Conservation (phyloP, 2,113 vertebrate species). For the Cyprinodon variegatus region DNA sequence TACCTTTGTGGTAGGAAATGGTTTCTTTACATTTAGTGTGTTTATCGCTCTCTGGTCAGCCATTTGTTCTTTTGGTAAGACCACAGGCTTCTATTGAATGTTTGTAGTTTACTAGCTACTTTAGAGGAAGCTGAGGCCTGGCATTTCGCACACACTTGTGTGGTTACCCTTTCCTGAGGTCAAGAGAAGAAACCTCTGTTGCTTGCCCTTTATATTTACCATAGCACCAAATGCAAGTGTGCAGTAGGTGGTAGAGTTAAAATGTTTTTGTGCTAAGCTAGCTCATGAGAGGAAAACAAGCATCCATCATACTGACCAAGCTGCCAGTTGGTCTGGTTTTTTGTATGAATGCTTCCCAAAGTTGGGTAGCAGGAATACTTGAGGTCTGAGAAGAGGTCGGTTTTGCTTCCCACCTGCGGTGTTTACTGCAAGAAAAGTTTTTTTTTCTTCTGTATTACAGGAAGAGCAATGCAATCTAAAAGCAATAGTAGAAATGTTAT, state of each 20-base stretch:
- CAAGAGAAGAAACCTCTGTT: constrained; percentile 49
- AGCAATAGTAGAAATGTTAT: background rate
- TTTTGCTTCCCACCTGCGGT: constrained; percentile 15
- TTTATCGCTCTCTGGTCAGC: constrained; percentile 3
- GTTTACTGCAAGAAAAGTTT: constrained; percentile 48
- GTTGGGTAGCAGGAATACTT: constrained; percentile 32
- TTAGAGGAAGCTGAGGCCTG: constrained; percentile 31
- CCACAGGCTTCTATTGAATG: constrained; percentile 6
- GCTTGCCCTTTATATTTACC: constrained; percentile 45
- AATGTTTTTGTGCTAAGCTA: constrained; percentile 33
- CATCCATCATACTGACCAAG: constrained; percentile 39
- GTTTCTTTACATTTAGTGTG: constrained; percentile 3
- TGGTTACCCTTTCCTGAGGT: constrained; percentile 43
- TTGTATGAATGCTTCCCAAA: constrained; percentile 42
- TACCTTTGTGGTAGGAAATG: background rate
- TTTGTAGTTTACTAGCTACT: constrained; percentile 18
- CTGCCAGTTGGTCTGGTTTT: constrained; percentile 34
- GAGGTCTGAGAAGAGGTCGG: constrained; percentile 37
- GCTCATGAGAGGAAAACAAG: constrained; percentile 39
- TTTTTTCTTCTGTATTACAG: constrained; percentile 25
- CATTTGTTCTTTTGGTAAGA: constrained; percentile 25
- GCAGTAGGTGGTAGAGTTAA: constrained; percentile 55
- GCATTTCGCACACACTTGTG: constrained; percentile 53
- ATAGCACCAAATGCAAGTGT: constrained; percentile 16
- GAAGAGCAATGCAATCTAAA: constrained; percentile 22